Percentiles rank a stretch among this genome's conserved stretches.
Evolutionary conservation across 1,140 invertebrate genomes (phyloP).

Genomic region (Carcinoscorpius rotundicauda): DNA sequence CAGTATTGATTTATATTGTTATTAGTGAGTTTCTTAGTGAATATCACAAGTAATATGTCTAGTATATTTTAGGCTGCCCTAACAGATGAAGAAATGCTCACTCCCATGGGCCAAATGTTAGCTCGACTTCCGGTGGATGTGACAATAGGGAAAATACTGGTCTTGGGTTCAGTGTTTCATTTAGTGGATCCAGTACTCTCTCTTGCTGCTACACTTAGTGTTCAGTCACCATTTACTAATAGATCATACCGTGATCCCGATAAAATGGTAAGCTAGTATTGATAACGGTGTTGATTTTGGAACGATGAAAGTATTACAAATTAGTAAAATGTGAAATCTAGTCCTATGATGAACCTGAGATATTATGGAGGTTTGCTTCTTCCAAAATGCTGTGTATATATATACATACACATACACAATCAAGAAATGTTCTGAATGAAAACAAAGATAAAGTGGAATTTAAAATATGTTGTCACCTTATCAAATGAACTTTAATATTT

Average conservation of each 20-base stretch:
- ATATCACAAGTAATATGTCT: background rate
- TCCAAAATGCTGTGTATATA: too few relatives aligned
- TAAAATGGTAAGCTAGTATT: slow-evolving; percentile 41
- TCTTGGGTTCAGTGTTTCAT: slow-evolving; percentile 23
- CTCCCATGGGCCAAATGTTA: slow-evolving; percentile 73
- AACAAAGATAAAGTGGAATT: too few relatives aligned
- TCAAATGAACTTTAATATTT: too few relatives aligned
- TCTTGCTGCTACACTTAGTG: slow-evolving; percentile 78
- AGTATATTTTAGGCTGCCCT: slow-evolving; percentile 53
- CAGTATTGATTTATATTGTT: background rate
- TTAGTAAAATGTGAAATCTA: too few relatives aligned
- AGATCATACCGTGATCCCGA: slow-evolving; percentile 72
- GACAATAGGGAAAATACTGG: slow-evolving; percentile 78
- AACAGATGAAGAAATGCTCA: slow-evolving; percentile 70
- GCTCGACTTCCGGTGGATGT: slow-evolving; percentile 88
- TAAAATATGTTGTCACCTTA: too few relatives aligned
- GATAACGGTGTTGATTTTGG: background rate
- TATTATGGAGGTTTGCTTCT: too few relatives aligned
- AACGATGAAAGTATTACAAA: too few relatives aligned
- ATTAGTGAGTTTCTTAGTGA: too few relatives aligned
- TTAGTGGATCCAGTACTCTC: slow-evolving; percentile 68
- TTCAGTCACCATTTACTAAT: slow-evolving; percentile 86
- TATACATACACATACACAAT: too few relatives aligned
- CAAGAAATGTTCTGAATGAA: too few relatives aligned
- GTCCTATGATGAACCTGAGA: too few relatives aligned